Percentiles rank a stretch among this genome's conserved stretches.
Evolutionary conservation across 2,113 vertebrate species (phyloP).

Genomic region (Pimephales promelas): DNA sequence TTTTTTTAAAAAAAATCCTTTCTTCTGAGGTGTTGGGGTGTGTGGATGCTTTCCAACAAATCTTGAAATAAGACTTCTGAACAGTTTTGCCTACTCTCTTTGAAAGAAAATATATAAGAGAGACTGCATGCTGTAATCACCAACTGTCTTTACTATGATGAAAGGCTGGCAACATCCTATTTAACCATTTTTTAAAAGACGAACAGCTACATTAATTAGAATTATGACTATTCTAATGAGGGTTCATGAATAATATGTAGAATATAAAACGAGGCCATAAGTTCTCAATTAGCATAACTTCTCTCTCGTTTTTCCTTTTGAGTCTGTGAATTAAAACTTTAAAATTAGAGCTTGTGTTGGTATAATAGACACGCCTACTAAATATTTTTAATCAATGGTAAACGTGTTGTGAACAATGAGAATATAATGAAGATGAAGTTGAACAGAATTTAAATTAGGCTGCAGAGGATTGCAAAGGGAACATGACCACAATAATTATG

Average conservation of each 20-base stretch:
- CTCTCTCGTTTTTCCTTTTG: constrained; percentile 50
- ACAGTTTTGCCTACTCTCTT: constrained; percentile 4
- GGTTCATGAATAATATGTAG: constrained; percentile 65
- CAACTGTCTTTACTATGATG: constrained; percentile 21
- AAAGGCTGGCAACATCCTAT: constrained; percentile 12
- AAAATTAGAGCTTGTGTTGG: constrained; percentile 14
- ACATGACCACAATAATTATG: constrained; percentile 70
- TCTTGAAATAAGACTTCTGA: background rate
- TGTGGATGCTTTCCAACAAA: background rate
- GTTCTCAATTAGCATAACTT: constrained; percentile 40
- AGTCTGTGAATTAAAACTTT: constrained; percentile 46
- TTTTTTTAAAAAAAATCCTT: no score
- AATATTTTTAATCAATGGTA: constrained; percentile 74
- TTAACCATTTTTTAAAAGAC: constrained; percentile 16
- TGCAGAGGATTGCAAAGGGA: constrained; percentile 66
- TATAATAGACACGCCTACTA: constrained; percentile 40
- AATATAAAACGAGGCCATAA: constrained; percentile 53
- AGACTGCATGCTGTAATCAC: constrained; percentile 19
- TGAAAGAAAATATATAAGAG: constrained; percentile 6
- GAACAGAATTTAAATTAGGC: constrained; percentile 72
- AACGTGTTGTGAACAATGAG: constrained; percentile 68
- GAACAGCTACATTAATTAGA: constrained; percentile 60
- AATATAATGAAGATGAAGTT: constrained; percentile 76
- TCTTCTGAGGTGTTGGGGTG: background rate
- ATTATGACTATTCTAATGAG: constrained; percentile 67